A percentile compares a stretch with the other conserved stretches of the same genome.
phyloP scores from a whole-genome alignment of 2,888 invertebrate species.

The Drosophila phalerata region DNA sequence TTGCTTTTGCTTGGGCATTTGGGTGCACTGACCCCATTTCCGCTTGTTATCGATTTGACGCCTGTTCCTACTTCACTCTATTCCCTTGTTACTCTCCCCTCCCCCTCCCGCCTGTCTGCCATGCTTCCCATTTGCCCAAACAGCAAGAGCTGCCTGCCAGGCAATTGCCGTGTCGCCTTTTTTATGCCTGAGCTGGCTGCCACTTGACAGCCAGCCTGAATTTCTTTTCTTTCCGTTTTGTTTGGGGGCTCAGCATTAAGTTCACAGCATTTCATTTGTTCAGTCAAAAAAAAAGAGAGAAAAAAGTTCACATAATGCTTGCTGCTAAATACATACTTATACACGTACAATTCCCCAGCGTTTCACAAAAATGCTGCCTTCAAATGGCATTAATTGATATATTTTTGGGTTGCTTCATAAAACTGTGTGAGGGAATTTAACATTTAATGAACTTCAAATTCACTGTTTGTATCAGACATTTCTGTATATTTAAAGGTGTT shows the following conservation, averaged over 20 bases:
- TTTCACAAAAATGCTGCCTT: conserved; percentile 15
- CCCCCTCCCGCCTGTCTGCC: not conserved
- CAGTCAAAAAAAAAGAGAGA: conserved; percentile 12
- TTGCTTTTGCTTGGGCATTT: conserved; percentile 78
- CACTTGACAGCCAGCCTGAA: conserved; percentile 73
- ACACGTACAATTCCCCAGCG: conserved; percentile 39
- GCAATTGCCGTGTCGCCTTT: conserved; percentile 67
- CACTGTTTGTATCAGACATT: not conserved
- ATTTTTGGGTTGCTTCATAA: conserved; percentile 1
- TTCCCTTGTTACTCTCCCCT: not conserved
- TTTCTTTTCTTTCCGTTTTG: conserved; percentile 56
- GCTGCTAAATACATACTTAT: conserved; percentile 46
- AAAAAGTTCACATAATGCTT: conserved; percentile 26
- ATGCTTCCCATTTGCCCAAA: not conserved
- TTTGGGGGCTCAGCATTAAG: conserved; percentile 48
- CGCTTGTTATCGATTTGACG: conserved; percentile 80
- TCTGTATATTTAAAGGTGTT: not conserved
- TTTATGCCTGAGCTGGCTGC: conserved; percentile 61
- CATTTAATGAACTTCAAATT: conserved; percentile 1
- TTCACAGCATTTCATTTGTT: conserved; percentile 65
- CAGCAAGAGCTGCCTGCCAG: conserved; percentile 28
- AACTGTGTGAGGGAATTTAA: not conserved
- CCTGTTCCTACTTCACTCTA: conserved; percentile 23
- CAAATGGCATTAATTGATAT: conserved; percentile 46
- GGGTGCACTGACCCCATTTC: conserved; percentile 81